Percentiles rank a stretch among this genome's conserved stretches.
Evolutionary conservation across 2,113 vertebrate genomes (phyloP).

Genomic region (Tylochromis polylepis): DNA sequence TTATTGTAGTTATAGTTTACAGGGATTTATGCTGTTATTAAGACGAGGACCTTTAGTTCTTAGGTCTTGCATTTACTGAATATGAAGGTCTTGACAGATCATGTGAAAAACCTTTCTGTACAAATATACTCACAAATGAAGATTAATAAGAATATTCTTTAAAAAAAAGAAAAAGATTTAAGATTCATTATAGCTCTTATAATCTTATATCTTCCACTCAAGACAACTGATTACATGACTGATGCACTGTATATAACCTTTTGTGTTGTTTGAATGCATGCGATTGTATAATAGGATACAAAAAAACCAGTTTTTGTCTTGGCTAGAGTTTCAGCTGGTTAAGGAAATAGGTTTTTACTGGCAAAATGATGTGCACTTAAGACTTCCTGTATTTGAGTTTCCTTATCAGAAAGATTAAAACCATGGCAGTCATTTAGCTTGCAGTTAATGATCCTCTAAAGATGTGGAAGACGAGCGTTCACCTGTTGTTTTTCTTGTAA

Average conservation of each 20-base stretch:
- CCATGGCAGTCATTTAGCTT: not conserved
- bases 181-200: not conserved
- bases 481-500: not conserved
- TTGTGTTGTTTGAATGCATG: not conserved
- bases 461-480: not conserved
- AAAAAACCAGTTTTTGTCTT: not conserved
- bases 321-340: not conserved
- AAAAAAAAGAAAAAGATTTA: too few relatives aligned
- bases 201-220: not conserved
- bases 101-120: not conserved
- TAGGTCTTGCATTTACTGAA: not conserved
- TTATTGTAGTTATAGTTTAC: not conserved
- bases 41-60: not conserved
- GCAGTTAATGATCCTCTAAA: not conserved
- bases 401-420: not conserved
- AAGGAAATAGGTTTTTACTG: not conserved
- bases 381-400: not conserved
- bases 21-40: not conserved
- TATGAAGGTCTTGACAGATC: not conserved
- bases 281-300: not conserved
- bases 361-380: not conserved
- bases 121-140: not conserved
- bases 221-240: not conserved
- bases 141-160: too few relatives aligned
- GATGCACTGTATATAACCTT: fast-evolving